Conservation (phyloP, 2,888 invertebrate genomes). For the Heliconius charithonia region DNA sequence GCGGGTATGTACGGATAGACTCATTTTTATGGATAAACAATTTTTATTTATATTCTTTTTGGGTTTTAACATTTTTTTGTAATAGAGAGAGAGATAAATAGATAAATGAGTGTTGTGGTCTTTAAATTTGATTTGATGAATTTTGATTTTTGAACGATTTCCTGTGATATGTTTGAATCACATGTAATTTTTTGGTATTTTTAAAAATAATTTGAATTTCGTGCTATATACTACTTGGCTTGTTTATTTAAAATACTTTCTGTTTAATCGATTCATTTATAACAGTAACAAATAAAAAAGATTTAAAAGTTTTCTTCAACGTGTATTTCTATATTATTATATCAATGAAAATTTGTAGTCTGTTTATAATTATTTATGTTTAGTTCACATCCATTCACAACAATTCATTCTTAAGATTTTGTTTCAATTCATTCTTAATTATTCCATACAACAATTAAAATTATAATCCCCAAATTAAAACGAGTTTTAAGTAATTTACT, state of each 20-base stretch:
- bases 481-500: background rate
- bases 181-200: no score
- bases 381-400: background rate
- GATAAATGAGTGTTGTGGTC: background rate
- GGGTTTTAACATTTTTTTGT: no score
- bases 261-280: no score
- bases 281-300: no score
- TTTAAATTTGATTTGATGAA: no score
- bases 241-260: no score
- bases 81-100: background rate
- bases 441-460: background rate
- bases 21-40: background rate
- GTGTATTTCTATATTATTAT: background rate
- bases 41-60: background rate
- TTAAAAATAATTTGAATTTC: no score
- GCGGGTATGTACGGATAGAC: conserved; percentile 40
- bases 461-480: conserved; percentile 7
- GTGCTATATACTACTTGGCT: no score
- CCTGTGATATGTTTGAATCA: no score
- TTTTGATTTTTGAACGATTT: no score
- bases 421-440: conserved; percentile 16
- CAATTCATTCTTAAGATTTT: background rate
- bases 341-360: background rate
- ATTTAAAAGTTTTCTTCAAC: no score
- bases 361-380: background rate